phyloP scores from a whole-genome alignment of 2,888 invertebrate species.

The Ptilodon capucinus region DNA sequence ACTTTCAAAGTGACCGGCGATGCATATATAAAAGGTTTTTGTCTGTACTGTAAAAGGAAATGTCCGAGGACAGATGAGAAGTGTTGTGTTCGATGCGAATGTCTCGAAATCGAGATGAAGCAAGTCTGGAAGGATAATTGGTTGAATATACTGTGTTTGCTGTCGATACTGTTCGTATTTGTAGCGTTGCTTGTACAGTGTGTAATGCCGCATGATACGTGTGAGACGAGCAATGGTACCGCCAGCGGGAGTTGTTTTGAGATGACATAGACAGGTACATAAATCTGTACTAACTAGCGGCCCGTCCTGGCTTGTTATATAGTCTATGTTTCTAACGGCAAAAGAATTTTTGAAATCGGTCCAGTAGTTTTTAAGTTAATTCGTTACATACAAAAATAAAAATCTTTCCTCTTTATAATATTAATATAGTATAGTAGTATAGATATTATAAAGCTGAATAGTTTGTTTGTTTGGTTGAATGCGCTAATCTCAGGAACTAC shows the following conservation, averaged over 20 bases:
- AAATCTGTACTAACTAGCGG: no score
- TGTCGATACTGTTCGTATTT: conserved; percentile 61
- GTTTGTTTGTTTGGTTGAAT: no score
- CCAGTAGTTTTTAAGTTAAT: no score
- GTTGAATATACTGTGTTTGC: conserved; percentile 65
- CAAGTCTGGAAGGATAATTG: conserved; percentile 69
- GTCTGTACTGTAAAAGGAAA: conserved; percentile 57
- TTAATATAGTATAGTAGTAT: no score
- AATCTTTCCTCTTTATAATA: no score
- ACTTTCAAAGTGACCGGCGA: conserved; percentile 60
- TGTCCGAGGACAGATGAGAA: conserved; percentile 65
- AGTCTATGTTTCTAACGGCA: no score
- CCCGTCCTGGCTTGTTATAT: no score
- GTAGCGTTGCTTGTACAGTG: conserved; percentile 63
- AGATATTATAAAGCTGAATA: no score
- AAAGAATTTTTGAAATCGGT: no score
- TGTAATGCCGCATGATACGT: conserved; percentile 49
- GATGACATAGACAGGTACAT: conserved; percentile 27
- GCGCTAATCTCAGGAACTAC: no score
- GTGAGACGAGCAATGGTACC: conserved; percentile 41
- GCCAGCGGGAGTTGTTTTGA: conserved; percentile 52
- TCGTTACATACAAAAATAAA: no score
- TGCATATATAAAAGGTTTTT: conserved; percentile 51
- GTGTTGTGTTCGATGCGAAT: conserved; percentile 65
- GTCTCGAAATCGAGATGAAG: conserved; percentile 61